Conservation (phyloP, 2,113 vertebrate species). For the Athene cunicularia region DNA sequence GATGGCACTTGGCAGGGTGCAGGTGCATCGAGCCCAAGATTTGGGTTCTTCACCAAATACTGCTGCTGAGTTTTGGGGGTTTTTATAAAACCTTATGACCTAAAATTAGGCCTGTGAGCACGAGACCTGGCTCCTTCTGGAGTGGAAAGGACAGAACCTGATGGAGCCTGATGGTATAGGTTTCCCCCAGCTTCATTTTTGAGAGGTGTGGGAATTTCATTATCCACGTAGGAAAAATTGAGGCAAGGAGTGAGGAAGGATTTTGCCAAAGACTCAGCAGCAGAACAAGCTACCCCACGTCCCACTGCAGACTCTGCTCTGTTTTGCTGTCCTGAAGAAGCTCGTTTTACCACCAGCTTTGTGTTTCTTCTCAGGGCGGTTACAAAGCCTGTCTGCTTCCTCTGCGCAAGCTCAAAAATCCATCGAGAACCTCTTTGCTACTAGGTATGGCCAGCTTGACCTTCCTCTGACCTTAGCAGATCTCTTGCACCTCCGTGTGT, state of each 20-base stretch:
- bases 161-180: background rate
- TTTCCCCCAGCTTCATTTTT: background rate
- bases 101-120: background rate
- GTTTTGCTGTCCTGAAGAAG: background rate
- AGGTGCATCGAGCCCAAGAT: accelerated
- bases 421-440: slow-evolving; percentile 86
- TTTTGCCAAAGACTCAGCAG: background rate
- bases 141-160: background rate
- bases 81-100: background rate
- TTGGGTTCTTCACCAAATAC: background rate
- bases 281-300: accelerated
- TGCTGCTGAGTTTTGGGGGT: background rate
- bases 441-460: slow-evolving; percentile 74
- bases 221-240: background rate
- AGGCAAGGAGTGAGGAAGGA: background rate
- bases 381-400: slow-evolving; percentile 79
- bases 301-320: background rate
- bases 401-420: slow-evolving; percentile 84
- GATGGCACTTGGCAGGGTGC: background rate
- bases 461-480: background rate
- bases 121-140: background rate
- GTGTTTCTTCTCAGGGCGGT: slow-evolving; percentile 74
- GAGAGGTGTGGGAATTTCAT: background rate
- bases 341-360: background rate
- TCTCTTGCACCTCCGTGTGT: accelerated